Evolutionary conservation across 2,113 vertebrate genomes (phyloP), one percentile per base, ranked within the genome.

Genomic region (Oryzias celebensis): DNA sequence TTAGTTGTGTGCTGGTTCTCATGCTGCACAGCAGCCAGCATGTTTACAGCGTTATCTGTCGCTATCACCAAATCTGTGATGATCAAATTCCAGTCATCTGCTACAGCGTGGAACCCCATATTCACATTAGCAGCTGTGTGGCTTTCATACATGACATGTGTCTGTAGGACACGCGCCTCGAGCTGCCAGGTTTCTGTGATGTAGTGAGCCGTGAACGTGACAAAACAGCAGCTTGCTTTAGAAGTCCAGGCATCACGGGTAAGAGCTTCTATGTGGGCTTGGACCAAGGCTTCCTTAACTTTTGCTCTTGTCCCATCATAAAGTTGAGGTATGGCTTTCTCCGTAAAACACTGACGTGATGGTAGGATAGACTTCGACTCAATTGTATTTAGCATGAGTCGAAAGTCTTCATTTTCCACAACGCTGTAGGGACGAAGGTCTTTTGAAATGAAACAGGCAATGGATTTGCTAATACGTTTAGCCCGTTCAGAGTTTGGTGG

Each of bases 321-420:
- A 50, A 50, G 18, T 50, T 23, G 20, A 10, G 18, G 48, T 23
- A 50, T 50, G 48, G 48, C 48, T 50, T 50, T 50, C 48, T 50
- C 48, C 13, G 48, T 22, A 14, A 44, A 44, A 44, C 10, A 14
- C 42, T 44, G 42, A 44, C 14, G 14, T 44, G 42, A 44, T 44
- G 20, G 47, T 49, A 49, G 20, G 18, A 50, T 17, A 4, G 18
- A 13, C 16, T 45, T 45, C 14, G 16, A 8, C 43, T 45, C 61
- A 28, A 5, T 28, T 6, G 5, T 28, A 28, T 5, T 28, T 5
- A 28, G 26, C 26, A 28, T 4, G 26, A 28, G 4, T 28, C 6
- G 4, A 28, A 5, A 28, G 26, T 3, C 26, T 28, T 28, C 26
- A 28, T 28, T 28, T 28, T 28, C 26, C 26, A 28, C 24, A 43